phyloP scores from a whole-genome alignment of 2,113 vertebrate genomes.

The Alaudala cheleensis region DNA sequence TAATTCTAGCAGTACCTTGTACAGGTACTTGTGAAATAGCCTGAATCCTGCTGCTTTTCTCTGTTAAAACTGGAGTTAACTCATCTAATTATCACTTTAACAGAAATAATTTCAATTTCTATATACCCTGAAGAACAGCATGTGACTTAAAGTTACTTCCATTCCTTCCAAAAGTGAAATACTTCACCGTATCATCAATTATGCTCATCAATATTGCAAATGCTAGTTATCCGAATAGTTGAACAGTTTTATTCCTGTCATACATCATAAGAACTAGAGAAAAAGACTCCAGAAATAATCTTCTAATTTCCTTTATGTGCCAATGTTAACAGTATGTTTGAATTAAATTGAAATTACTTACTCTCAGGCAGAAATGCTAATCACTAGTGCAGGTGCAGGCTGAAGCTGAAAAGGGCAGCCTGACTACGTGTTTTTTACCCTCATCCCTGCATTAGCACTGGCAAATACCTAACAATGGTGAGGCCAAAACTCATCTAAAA shows the following conservation, averaged over 20 bases:
- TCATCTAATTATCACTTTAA: neutral
- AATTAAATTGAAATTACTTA: neutral
- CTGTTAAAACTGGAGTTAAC: neutral
- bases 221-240: constrained; percentile 4
- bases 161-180: neutral
- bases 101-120: neutral
- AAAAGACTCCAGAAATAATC: constrained; percentile 15
- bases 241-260: constrained; percentile 24
- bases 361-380: neutral
- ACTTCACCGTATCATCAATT: neutral
- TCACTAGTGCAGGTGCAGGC: neutral
- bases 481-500: neutral
- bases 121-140: neutral
- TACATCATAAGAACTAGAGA: constrained; percentile 3
- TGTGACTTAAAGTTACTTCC: neutral
- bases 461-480: neutral
- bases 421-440: neutral
- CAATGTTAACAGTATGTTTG: neutral
- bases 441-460: neutral
- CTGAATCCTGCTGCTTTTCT: neutral
- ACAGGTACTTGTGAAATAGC: neutral
- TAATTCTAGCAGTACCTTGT: neutral
- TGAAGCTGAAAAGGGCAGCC: neutral
- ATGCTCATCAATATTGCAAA: constrained; percentile 40
- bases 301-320: constrained; percentile 13